These are phyloP conservation scores for Pogonocherus hispidulus DNA, from an alignment of 2,888 invertebrate genomes.

Conservation along the genomic window DNA sequence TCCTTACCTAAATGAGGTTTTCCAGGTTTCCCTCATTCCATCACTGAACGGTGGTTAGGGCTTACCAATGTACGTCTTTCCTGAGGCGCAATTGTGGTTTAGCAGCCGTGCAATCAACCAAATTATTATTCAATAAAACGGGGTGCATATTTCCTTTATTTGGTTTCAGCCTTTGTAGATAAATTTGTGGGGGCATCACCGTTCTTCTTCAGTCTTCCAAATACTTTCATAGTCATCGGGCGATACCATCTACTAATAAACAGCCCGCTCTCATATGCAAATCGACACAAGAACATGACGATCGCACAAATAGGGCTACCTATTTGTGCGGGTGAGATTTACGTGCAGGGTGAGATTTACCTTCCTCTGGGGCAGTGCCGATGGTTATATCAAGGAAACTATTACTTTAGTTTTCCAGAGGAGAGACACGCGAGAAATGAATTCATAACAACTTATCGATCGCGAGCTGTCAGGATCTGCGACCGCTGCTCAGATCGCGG, in stretches of 20 bases:
- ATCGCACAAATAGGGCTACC: not conserved
- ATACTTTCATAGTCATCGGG: not conserved
- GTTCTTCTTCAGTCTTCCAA: too few relatives aligned
- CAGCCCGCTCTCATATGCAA: not conserved
- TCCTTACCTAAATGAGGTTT: too few relatives aligned
- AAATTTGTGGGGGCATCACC: too few relatives aligned
- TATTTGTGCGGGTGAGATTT: slow-evolving; percentile 31
- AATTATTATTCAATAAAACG: too few relatives aligned
- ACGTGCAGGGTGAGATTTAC: slow-evolving; percentile 47
- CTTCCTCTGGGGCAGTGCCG: slow-evolving; percentile 47
- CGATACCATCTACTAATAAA: not conserved
- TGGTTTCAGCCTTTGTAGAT: too few relatives aligned
- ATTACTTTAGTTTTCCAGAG: slow-evolving; percentile 54
- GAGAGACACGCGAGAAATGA: slow-evolving; percentile 56
- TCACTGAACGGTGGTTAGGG: too few relatives aligned
- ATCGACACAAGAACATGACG: not conserved
- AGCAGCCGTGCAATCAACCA: too few relatives aligned
- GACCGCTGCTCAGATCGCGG: not conserved
- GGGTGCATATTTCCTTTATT: too few relatives aligned
- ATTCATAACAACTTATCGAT: slow-evolving; percentile 57
- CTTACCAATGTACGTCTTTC: too few relatives aligned
- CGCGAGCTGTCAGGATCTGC: slow-evolving; percentile 17
- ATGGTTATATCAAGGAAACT: slow-evolving; percentile 55
- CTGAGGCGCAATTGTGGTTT: too few relatives aligned
- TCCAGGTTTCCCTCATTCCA: too few relatives aligned